Percentiles rank a stretch among this genome's conserved stretches.
phyloP scores from a whole-genome alignment of 2,113 vertebrate genomes.

The Aspidoscelis tigris region DNA sequence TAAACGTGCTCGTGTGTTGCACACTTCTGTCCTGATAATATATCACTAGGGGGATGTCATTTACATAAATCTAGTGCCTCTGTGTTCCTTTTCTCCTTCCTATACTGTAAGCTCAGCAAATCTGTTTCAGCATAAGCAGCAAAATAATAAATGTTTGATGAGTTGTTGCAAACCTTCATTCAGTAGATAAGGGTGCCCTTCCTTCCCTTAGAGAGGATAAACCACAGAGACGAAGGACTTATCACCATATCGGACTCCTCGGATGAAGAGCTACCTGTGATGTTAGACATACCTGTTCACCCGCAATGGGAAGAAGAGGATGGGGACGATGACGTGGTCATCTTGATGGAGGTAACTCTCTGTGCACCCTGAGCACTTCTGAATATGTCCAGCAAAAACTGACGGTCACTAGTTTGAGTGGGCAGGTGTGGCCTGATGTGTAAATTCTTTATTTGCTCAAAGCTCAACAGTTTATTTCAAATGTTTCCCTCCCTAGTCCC shows the following conservation, averaged over 20 bases:
- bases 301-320: conserved; percentile 74
- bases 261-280: conserved; percentile 85
- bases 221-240: conserved; percentile 74
- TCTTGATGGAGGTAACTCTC: conserved; percentile 83
- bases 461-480: too few species aligned
- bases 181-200: conserved; percentile 6
- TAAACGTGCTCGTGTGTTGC: not conserved
- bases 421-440: not conserved
- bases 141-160: not conserved
- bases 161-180: conserved; percentile 15
- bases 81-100: not conserved
- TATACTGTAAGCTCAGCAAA: not conserved
- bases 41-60: not conserved
- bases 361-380: not conserved
- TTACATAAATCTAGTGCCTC: conserved; percentile 1
- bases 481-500: too few species aligned
- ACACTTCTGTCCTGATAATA: not conserved
- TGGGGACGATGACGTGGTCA: conserved; percentile 80
- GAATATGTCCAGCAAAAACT: too few species aligned
- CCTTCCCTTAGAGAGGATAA: conserved; percentile 73
- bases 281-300: conserved; percentile 66
- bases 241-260: conserved; percentile 93
- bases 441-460: too few species aligned
- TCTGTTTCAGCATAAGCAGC: not conserved
- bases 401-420: too few species aligned